phyloP scores from a whole-genome alignment of 1,140 invertebrate genomes.

The Drosophila prosaltans region DNA sequence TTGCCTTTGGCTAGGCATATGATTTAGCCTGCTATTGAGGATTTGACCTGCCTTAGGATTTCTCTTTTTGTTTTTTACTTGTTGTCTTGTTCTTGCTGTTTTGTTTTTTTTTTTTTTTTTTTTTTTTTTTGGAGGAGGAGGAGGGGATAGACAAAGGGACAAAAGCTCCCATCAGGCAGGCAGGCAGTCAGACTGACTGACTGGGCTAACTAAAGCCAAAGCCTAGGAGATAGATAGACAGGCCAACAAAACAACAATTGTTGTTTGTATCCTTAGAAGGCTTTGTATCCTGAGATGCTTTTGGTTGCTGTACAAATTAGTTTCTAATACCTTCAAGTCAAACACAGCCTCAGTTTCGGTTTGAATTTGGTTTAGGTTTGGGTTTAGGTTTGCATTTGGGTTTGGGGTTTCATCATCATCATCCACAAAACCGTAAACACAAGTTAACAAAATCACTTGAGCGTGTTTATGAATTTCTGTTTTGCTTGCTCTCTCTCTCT shows the following conservation, averaged over 20 bases:
- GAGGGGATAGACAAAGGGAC: constrained; percentile 39
- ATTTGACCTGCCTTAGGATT: constrained; percentile 57
- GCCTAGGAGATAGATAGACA: constrained; percentile 66
- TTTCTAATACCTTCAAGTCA: constrained; percentile 81
- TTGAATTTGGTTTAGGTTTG: constrained; percentile 16
- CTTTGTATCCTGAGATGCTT: constrained; percentile 51
- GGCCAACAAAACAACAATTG: constrained; percentile 79
- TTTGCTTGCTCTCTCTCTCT: constrained; percentile 22
- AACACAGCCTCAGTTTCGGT: constrained; percentile 46
- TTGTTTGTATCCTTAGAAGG: constrained; percentile 72
- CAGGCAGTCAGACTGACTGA: constrained; percentile 42
- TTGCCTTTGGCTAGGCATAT: constrained; percentile 49
- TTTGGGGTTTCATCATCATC: constrained; percentile 8
- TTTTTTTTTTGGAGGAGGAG: constrained; percentile 14
- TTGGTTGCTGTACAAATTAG: constrained; percentile 74
- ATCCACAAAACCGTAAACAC: constrained; percentile 24
- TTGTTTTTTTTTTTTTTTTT: constrained; percentile 45
- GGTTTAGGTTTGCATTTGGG: constrained; percentile 14
- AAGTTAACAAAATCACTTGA: constrained; percentile 73
- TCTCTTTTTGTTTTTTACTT: constrained; percentile 26
- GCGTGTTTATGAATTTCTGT: constrained; percentile 70
- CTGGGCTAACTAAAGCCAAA: constrained; percentile 55
- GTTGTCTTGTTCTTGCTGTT: constrained; percentile 22
- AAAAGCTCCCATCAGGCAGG: constrained; percentile 31
- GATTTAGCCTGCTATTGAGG: constrained; percentile 68